Evolutionary conservation across 92 coral and sea anemone species (phyloP), one percentile per base, ranked within the genome.

Genomic region (Meandrina meandrites): DNA sequence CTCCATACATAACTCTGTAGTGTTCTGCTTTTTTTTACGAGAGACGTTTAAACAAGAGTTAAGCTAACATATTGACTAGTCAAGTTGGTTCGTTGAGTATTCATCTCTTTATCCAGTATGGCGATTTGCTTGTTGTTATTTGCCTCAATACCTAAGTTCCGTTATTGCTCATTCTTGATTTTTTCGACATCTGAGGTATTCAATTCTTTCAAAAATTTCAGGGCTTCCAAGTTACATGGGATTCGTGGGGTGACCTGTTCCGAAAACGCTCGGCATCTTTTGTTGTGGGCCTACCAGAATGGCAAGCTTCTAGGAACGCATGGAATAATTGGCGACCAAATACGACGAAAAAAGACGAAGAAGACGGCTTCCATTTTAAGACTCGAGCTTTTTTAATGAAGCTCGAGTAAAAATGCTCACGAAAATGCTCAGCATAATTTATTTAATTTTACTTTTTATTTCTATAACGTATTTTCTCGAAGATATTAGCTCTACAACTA

Each of bases 301-400:
- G 28, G 28, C 10, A 10, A 16, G 9, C 21, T 0, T 8, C 74
- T 22, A n/a, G 35, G 74, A 68, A 68, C 74, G 74, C 28, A 16
- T 68, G 35, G 74, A 68, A 68, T 24, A 14, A 10, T 68, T 30
- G 74, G 58, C 58, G 58, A 53, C 58, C 1, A 53, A 53, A 53
- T 53, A 53, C 58, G 27, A 76, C 50, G 40, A 34, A 22, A 42
- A 40, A n/a, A n/a, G n/a, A n/a, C n/a, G n/a, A n/a, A n/a, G n/a
- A n/a, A n/a, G n/a, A 51, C 80, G 80, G 80, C 80, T 51, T 40
- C 45, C 80, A 76, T 76, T 51, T 76, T 76, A 7, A 22, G n/a
- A 34, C 51, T 35, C 80, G 50, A 34, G 80, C 51, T 76, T 76
- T 76, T 35, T 37, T 76, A 42, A 37, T 6, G 42, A 51, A 42